Evolutionary conservation across 1,140 invertebrate genomes (phyloP), one percentile per base, ranked within the genome.

Genomic region (Drosophila miranda): DNA sequence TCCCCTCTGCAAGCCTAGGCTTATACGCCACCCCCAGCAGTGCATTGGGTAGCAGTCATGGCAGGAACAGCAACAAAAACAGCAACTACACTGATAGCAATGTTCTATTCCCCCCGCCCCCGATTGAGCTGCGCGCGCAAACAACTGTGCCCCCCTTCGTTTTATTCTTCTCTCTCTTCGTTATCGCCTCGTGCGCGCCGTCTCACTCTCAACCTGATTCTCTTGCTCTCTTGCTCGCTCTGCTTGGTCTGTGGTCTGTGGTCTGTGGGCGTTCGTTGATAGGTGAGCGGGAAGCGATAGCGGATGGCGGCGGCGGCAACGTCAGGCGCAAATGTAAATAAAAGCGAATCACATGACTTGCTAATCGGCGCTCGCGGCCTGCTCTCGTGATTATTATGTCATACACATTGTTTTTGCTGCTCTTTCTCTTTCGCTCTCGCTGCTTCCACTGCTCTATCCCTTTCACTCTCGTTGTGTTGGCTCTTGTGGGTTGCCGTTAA

Each of bases 371-470:
- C 77, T 83, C 75, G 84, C 64, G 75, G 82, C 64, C 80, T 86
- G 79, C 89, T 90, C 89, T 88, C 89, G 89, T 90, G 89, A 90
- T 90, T 90, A 90, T 90, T 90, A 90, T 90, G 89, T 90, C 89
- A 90, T 90, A 89, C 84, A 83, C 50, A 82, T 68, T 69, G 63
- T 68, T 73, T 73, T 62, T 75, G 71, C 49, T 64, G 45, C 51
- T 19, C 23, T n/a, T 38, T 19, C 54, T 14, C 54, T 38, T 49
- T 62, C 61, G 13, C 26, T 30, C 56, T 14, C 38, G n/a, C 14
- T 28, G 45, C 34, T 73, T 62, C 16, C 6, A 30, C 48, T 14
- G 14, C 56, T 21, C 16, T 16, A 42, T 26, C 38, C 8, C 50
- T 51, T 50, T 43, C 23, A 34, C 46, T 48, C 49, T 38, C 34